These are phyloP conservation scores for Melieria omissa DNA, from an alignment of 2,888 invertebrate species.

Conservation along the genomic window DNA sequence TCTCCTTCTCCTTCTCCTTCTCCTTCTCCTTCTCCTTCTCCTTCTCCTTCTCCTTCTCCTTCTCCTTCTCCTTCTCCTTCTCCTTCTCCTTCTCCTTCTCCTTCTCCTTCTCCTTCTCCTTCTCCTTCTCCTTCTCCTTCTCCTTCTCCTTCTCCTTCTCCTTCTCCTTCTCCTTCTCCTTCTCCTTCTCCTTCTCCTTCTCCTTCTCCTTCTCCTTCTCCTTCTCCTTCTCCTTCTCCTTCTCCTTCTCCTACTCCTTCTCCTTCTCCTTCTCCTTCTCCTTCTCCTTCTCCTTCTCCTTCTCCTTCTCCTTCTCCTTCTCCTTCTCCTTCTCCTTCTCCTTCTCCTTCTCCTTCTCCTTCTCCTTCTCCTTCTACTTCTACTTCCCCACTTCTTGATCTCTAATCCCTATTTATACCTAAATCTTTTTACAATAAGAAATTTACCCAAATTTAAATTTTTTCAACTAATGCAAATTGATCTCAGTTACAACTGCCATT, in stretches of 20 bases:
- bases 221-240: background rate
- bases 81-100: background rate
- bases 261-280: background rate
- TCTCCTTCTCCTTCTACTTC: background rate
- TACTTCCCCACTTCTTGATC: background rate
- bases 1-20: background rate
- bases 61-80: background rate
- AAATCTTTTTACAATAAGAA: too few species aligned
- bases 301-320: background rate
- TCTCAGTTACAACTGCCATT: too few species aligned
- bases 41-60: background rate
- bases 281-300: background rate
- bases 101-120: background rate
- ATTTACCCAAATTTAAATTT: constrained; percentile 18
- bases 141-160: background rate
- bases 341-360: background rate
- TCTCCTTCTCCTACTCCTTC: background rate
- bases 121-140: background rate
- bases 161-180: background rate
- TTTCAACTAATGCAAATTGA: constrained; percentile 6
- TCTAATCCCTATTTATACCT: too few species aligned
- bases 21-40: background rate
- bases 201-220: background rate
- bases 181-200: background rate
- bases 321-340: background rate